These are phyloP conservation scores for Scyliorhinus canicula DNA, from an alignment of 2,797 vertebrate species.

Conservation along the genomic window DNA sequence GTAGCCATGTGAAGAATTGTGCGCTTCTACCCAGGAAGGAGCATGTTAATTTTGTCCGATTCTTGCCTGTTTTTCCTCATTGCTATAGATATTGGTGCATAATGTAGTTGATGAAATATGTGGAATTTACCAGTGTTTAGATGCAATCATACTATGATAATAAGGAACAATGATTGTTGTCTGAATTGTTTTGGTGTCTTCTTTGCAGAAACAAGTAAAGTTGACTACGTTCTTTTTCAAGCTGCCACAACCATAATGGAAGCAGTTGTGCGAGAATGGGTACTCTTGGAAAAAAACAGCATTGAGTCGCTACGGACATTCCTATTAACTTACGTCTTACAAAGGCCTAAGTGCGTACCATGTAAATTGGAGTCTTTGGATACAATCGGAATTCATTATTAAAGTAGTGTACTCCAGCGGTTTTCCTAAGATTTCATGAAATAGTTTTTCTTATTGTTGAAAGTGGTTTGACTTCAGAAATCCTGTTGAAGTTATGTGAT, in stretches of 20 bases:
- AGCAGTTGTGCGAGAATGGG: constrained; percentile 96
- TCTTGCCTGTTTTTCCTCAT: not conserved
- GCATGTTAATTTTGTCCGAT: not conserved
- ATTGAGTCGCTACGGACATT: constrained; percentile 93
- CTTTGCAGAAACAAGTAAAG: constrained; percentile 89
- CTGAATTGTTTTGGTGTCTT: not conserved
- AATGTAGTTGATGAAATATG: not conserved
- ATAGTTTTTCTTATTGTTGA: not conserved
- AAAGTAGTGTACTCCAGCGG: not conserved
- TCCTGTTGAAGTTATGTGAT: not conserved
- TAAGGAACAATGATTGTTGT: not conserved
- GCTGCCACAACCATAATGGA: constrained; percentile 97
- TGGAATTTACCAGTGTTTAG: not conserved
- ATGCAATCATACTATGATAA: not conserved
- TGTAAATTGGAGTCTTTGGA: not conserved
- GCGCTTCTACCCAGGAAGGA: not conserved
- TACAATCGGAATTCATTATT: not conserved
- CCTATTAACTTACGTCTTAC: constrained; percentile 96
- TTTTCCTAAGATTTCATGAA: not conserved
- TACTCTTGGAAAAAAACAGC: constrained; percentile 89
- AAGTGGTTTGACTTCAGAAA: not conserved
- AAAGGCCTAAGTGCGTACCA: constrained; percentile 86
- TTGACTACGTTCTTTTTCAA: constrained; percentile 98
- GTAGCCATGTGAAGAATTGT: not conserved
- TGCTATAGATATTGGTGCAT: not conserved